Evolutionary conservation across 2,113 vertebrate species (phyloP).

Genomic region (Struthidea cinerea): DNA sequence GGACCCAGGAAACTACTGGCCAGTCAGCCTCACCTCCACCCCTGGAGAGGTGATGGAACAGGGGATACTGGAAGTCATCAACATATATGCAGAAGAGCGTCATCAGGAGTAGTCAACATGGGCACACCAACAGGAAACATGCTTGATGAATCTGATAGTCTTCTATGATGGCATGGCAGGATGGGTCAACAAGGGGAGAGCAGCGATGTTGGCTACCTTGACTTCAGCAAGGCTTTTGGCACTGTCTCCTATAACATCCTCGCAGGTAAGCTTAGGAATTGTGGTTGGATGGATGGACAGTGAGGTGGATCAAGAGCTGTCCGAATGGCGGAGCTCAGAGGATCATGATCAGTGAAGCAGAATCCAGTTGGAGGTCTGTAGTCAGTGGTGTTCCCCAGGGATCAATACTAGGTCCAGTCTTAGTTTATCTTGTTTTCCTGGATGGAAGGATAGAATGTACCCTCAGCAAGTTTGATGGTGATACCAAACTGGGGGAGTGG

Average conservation of each 20-base stretch:
- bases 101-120: neutral
- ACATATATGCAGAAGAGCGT: too few relatives aligned
- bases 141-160: neutral
- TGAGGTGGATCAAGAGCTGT: neutral
- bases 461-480: neutral
- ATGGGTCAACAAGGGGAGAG: neutral
- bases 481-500: neutral
- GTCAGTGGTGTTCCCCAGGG: neutral
- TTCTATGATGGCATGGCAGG: neutral
- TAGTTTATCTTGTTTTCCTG: neutral
- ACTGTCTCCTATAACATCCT: neutral
- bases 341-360: neutral
- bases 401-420: neutral
- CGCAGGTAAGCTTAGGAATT: neutral
- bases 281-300: neutral
- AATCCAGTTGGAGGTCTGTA: neutral
- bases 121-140: neutral
- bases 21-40: neutral
- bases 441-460: neutral
- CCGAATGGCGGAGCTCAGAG: neutral
- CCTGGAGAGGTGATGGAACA: neutral
- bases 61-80: neutral
- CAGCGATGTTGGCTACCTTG: neutral
- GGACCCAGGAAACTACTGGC: neutral
- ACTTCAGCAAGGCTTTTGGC: neutral